Base-by-base conservation (phyloP, 2,888 invertebrate species). In the Rhagonycha fulva region DNA sequence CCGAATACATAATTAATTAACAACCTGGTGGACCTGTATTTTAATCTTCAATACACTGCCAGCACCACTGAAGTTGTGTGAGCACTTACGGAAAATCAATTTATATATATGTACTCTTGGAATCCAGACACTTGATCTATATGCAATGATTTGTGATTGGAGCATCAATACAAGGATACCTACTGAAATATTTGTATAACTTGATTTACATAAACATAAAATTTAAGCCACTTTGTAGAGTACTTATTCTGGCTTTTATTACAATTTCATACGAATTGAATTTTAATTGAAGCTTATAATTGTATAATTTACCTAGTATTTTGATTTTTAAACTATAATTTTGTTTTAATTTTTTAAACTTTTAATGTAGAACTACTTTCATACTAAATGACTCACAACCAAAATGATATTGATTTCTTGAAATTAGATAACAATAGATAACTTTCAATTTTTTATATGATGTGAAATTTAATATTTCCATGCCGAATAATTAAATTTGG, bases 111-210 rank as follows among this genome's bases (percentile, higher is more conserved):
- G n/a, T 66, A 24, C 63, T 66, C 63, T 66, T 66, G 23, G 23
- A 23, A 66, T 26, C 26, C 63, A 24, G 26, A 26, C 11, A 66
- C n/a, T 19, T 66, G 63, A 66, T 66, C 63, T 66, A 66, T 66
- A 66, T 66, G 63, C 63, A 66, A 66, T 66, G 24, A 24, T 66
- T 66, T 66, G 24, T 66, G 63, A 66, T 66, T 66, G 63, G 63
- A 66, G 23, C 24, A 66, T 66, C 63, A 66, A 66, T 62, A 66
- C 63, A 66, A 66, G 63, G 63, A 66, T 66, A 66, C 47, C 47
- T n/a, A 2, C 47, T n/a, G 47, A 47, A 47, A 47, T 47, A 47
- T 47, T 47, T 47, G 47, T 47, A 47, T 47, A 47, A 47, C n/a
- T n/a, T n/a, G n/a, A 47, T 47, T 47, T 47, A n/a, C 47, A 47